Evolutionary conservation across 2,888 invertebrate species (phyloP), one percentile per base, ranked within the genome.

Genomic region (Euzophera pinguis): DNA sequence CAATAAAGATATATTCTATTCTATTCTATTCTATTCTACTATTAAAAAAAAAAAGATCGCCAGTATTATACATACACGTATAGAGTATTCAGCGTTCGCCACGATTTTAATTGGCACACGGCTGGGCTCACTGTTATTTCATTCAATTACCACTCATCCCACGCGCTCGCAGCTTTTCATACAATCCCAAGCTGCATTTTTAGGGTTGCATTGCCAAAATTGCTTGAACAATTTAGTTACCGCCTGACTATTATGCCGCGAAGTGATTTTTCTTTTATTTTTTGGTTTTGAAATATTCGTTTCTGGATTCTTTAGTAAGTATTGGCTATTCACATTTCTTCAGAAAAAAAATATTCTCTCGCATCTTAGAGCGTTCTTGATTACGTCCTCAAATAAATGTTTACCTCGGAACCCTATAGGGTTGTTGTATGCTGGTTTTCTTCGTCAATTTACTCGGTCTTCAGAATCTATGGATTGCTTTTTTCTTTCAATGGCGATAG

Each of bases 31-130:
- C n/a, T n/a, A n/a, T n/a, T n/a, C n/a, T 29, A 8, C 13, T 41
- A 22, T n/a, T 41, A 17, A 10, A 41, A 41, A 41, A 17, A 17
- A 13, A 43, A 3, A 29, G 29, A 32, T 32, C 32, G 32, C 32
- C 10, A 22, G 22, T 22, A 22, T 22, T 22, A 22, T 22, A 22
- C 22, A 42, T 9, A 13, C 45, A 34, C 45, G 14, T 16, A 34
- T 45, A 14, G 14, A 45, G 32, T 32, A 14, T 14, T 9, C 42
- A 16, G 13, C 34, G 34, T 16, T 50, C 14, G 16, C 50, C 16
- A 34, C 50, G 41, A 42, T 54, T 55, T 54, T 59, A 59, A 61
- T 59, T 61, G 58, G 53, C 56, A 57, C 58, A 57, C 58, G 53
- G 58, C 54, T 53, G 42, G 50, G 29, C 53, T 37, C 53, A 34